Evolutionary conservation across 1,140 invertebrate species (phyloP).

Genomic region (Odontomachus brunneus): DNA sequence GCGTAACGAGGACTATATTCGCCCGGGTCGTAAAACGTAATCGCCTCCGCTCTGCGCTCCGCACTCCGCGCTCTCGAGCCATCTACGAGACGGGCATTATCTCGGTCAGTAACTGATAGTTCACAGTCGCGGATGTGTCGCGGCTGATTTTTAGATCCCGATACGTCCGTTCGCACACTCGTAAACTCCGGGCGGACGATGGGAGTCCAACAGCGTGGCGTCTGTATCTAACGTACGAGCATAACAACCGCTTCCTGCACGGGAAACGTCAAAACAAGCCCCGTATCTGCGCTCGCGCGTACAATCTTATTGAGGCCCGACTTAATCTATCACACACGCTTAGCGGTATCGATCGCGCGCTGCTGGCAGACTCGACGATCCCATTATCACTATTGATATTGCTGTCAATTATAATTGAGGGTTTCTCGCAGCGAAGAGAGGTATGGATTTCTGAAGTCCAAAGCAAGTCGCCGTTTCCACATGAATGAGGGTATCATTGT

Average conservation of each 20-base stretch:
- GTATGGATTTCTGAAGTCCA: neutral
- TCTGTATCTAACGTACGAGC: neutral
- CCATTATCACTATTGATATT: neutral
- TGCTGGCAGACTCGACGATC: neutral
- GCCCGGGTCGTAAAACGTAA: constrained; percentile 65
- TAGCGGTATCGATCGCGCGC: neutral
- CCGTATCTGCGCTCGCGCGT: neutral
- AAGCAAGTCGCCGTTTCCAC: neutral
- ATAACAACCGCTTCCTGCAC: neutral
- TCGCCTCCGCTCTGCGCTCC: constrained; percentile 56
- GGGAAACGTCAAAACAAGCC: constrained; percentile 38
- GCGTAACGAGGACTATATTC: constrained; percentile 74
- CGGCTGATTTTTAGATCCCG: constrained; percentile 69
- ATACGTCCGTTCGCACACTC: constrained; percentile 61
- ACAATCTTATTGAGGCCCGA: constrained; percentile 21
- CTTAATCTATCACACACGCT: neutral
- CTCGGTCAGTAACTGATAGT: neutral
- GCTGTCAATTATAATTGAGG: neutral
- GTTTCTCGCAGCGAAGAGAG: neutral
- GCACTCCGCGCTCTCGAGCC: constrained; percentile 17
- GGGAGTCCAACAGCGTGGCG: neutral
- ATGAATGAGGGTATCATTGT: too few species aligned
- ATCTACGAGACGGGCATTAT: constrained; percentile 49
- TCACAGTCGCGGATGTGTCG: constrained; percentile 63
- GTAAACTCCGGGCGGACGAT: neutral